Evolutionary conservation across 2,797 vertebrate genomes (phyloP).

Genomic region (Antennarius maculatus): DNA sequence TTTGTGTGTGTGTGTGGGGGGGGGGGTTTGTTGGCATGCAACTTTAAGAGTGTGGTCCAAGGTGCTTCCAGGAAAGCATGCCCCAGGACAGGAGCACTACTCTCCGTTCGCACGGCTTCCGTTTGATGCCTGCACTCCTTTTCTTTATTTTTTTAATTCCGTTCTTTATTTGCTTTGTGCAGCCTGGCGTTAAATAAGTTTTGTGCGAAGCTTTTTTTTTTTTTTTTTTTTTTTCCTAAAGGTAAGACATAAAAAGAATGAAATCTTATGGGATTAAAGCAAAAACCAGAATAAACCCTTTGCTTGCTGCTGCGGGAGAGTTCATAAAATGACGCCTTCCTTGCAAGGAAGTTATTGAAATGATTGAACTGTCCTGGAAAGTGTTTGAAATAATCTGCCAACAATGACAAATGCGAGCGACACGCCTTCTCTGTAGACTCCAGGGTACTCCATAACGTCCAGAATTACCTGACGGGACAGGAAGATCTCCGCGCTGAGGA

Average conservation of each 20-base stretch:
- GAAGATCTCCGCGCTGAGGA: not conserved
- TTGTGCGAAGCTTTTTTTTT: not conserved
- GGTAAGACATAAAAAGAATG: not conserved
- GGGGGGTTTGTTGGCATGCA: conserved; percentile 65
- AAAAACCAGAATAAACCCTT: not conserved
- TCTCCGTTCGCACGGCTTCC: conserved; percentile 37
- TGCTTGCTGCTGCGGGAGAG: not conserved
- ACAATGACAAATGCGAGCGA: not conserved
- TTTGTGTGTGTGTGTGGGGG: not conserved
- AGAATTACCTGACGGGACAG: not conserved
- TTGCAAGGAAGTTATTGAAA: too few species aligned
- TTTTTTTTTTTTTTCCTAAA: not conserved
- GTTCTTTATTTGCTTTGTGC: conserved; percentile 16
- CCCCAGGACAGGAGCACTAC: conserved; percentile 55
- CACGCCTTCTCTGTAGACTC: too few species aligned
- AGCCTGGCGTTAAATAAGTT: conserved; percentile 16
- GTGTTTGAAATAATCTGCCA: not conserved
- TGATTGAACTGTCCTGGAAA: not conserved
- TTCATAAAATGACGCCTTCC: not conserved
- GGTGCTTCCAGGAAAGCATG: conserved; percentile 70
- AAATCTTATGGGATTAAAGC: not conserved
- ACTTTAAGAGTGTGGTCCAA: conserved; percentile 64
- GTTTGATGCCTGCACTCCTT: conserved; percentile 30
- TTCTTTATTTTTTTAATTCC: conserved; percentile 6
- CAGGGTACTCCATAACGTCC: too few species aligned